phyloP scores from a whole-genome alignment of 1,140 invertebrate species.

The Parasteatoda tepidariorum region DNA sequence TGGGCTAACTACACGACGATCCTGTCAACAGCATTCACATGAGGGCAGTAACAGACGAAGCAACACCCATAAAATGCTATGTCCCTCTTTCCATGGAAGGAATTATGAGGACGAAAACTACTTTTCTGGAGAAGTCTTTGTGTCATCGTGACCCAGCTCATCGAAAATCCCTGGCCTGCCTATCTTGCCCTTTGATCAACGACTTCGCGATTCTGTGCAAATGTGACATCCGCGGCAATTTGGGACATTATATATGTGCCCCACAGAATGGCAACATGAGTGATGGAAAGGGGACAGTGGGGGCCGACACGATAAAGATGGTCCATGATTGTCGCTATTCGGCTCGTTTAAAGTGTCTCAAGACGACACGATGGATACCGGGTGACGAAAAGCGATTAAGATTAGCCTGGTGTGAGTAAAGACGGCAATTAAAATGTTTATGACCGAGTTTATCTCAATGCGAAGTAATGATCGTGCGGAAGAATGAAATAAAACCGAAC shows the following conservation, averaged over 20 bases:
- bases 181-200: background rate
- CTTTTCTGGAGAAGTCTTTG: too few relatives aligned
- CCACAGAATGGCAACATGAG: background rate
- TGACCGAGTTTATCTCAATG: background rate
- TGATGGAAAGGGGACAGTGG: background rate
- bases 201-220: background rate
- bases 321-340: background rate
- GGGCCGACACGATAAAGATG: background rate
- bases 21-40: too few relatives aligned
- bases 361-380: background rate
- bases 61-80: too few relatives aligned
- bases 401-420: background rate
- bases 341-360: background rate
- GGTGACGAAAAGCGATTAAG: background rate
- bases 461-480: too few relatives aligned
- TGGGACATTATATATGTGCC: background rate
- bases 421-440: background rate
- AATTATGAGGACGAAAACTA: too few relatives aligned
- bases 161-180: too few relatives aligned
- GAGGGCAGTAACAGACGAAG: too few relatives aligned
- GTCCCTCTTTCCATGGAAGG: too few relatives aligned
- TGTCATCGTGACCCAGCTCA: too few relatives aligned
- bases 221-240: background rate
- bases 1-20: too few relatives aligned
- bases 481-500: too few relatives aligned